Evolutionary conservation across 2,797 vertebrate species (phyloP).

Genomic region (Toxotes lorentzi): DNA sequence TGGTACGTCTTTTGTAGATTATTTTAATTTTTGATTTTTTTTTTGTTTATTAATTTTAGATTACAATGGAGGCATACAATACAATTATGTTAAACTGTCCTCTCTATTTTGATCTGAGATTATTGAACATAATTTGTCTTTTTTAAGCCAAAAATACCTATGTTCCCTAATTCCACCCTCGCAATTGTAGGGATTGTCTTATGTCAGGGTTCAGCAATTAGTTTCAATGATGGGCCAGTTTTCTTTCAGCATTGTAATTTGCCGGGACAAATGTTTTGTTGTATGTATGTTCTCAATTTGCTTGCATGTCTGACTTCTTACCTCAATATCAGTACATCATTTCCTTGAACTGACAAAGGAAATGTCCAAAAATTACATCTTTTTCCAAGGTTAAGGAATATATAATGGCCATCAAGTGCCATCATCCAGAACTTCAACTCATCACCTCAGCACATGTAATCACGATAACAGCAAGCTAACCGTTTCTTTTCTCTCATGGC

Average conservation of each 20-base stretch:
- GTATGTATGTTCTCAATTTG: too few species aligned
- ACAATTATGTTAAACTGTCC: background rate
- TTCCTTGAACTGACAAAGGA: too few species aligned
- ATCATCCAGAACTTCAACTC: background rate
- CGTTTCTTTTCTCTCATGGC: background rate
- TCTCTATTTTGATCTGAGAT: too few species aligned
- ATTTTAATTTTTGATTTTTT: background rate
- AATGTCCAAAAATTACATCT: too few species aligned
- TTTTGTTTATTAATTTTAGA: constrained; percentile 1
- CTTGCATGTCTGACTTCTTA: too few species aligned
- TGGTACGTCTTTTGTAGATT: constrained; percentile 2
- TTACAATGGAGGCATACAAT: background rate
- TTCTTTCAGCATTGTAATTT: background rate
- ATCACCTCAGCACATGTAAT: background rate
- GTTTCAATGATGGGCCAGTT: background rate
- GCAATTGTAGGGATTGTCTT: background rate
- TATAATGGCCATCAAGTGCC: background rate
- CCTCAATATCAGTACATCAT: too few species aligned
- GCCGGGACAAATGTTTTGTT: too few species aligned
- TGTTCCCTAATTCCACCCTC: too few species aligned
- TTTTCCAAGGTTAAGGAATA: too few species aligned
- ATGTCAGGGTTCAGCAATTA: background rate
- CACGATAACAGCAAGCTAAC: background rate
- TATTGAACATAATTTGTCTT: too few species aligned
- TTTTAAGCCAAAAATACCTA: too few species aligned